Evolutionary conservation across 2,113 vertebrate species (phyloP), one percentile per base, ranked within the genome.

Genomic region (Oncorhynchus kisutch): DNA sequence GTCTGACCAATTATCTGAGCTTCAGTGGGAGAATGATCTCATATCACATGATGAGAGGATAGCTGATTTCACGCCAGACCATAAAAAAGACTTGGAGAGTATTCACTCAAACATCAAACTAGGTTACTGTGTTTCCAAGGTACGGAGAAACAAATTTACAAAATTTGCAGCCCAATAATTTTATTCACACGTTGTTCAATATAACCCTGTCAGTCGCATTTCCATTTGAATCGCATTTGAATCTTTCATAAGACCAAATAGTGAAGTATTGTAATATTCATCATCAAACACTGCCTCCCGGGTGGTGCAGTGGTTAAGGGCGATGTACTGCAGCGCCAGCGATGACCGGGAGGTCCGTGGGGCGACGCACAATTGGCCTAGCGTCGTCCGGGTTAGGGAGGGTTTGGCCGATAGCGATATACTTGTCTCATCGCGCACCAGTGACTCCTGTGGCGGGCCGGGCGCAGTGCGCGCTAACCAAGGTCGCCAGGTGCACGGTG

Each of bases 181-280:
- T 16, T 22, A 1, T 45, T 45, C 22, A 22, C 24, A 68, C 70
- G 72, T 27, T 79, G 76, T 68, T 86, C 62, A 67, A 80, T 72
- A 64, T 34, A 79, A 79, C 81, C 70, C 60, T 22, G 70, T 14
- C 54, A 71, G 70, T 70, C 27, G 4, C 14, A 54, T 70, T 70
- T 27, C 4, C 51, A 54, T 54, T 54, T 4, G 49, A 16, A 16
- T 62, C 59, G 1, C 18, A 57, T 57, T 20, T 85, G 71, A 86
- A 83, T 86, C 81, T 88, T 88, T 82, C 78, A 82, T 84, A 51
- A 6, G 57, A 70, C 80, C 72, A 85, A 84, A 85, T 72, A 78
- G 45, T 45, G 64, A 60, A 64, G 18, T 62, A 81, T 24, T 72
- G 78, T 77, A 88, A 85, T 70, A 83, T 81, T 74, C 83, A 80